These are phyloP conservation scores for Myzus persicae DNA, from an alignment of 1,140 invertebrate species.

Conservation along the genomic window DNA sequence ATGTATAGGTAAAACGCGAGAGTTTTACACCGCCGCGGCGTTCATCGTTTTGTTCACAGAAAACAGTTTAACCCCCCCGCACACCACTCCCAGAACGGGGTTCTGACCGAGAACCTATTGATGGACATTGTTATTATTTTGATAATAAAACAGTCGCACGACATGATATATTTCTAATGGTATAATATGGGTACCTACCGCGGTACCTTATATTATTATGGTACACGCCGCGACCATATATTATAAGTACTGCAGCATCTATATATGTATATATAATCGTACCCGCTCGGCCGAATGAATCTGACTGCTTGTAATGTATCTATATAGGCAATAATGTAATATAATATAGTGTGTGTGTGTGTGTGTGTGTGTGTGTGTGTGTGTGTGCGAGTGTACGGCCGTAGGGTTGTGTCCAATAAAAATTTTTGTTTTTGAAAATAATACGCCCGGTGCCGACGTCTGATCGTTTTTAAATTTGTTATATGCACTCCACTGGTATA, in stretches of 20 bases:
- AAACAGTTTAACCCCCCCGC: not conserved
- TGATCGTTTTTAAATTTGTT: not conserved
- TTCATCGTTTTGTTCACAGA: not conserved
- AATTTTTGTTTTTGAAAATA: not conserved
- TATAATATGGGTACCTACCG: not conserved
- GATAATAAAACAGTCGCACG: not conserved
- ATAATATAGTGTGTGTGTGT: not conserved
- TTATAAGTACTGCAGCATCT: not conserved
- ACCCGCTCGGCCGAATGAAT: not conserved
- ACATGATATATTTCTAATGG: not conserved
- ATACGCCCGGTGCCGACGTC: not conserved
- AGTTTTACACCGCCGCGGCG: not conserved
- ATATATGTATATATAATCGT: not conserved
- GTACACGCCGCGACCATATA: not conserved
- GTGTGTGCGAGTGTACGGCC: no score
- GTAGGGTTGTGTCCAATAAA: not conserved
- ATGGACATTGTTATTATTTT: conserved; percentile 7
- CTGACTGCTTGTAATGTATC: not conserved
- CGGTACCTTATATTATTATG: not conserved
- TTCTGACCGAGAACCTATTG: not conserved
- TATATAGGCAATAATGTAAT: not conserved
- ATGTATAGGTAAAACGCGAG: not conserved
- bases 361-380: no score
- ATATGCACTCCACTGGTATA: not conserved
- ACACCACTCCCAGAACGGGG: not conserved